Conservation (phyloP, 1,140 invertebrate species). For the Mercenaria mercenaria region DNA sequence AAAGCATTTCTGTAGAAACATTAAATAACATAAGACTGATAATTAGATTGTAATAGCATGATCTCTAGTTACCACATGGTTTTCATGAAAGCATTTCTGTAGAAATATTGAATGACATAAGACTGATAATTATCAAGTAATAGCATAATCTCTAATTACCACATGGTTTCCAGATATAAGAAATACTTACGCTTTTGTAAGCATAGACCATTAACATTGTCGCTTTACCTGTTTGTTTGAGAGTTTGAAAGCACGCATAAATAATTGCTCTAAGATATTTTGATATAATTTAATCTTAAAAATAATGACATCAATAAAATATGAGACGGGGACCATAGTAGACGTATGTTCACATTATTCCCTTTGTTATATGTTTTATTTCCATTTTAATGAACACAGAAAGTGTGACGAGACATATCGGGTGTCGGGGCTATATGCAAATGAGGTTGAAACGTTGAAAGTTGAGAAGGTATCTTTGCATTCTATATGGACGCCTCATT, state of each 20-base stretch:
- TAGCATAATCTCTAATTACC: neutral
- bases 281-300: neutral
- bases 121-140: neutral
- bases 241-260: neutral
- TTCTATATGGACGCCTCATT: neutral
- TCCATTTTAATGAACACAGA: neutral
- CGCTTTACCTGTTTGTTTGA: neutral
- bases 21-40: neutral
- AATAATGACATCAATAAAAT: slow-evolving; percentile 20
- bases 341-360: neutral
- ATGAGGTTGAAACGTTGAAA: neutral
- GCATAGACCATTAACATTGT: neutral
- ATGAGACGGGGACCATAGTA: neutral
- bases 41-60: neutral
- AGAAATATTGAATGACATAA: neutral
- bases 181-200: neutral
- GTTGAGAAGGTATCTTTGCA: neutral
- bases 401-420: neutral
- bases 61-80: neutral
- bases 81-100: neutral
- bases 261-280: neutral
- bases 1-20: neutral
- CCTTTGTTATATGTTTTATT: slow-evolving; percentile 19
- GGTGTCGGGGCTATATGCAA: slow-evolving; percentile 3
- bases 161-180: neutral